Base-by-base conservation (phyloP, 2,888 invertebrate species). In the Eugnorisma glareosa region DNA sequence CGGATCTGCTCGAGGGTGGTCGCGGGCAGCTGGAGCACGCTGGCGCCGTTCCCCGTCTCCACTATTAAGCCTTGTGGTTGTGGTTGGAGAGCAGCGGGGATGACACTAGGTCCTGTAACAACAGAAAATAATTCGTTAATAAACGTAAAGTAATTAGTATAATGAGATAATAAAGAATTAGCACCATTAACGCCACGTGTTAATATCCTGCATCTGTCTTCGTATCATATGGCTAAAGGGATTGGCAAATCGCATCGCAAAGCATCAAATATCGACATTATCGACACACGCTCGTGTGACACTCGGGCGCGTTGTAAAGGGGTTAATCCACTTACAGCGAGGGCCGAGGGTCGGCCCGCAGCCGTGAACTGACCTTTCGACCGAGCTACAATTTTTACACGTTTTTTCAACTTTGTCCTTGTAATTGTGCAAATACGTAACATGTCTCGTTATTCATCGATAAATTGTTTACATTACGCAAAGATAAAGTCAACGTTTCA, bases 1-100 rank as follows among this genome's bases (percentile, higher is more conserved):
- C 98, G 97, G 89, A 98, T 97, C 93, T 97, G 97, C 89, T 97
- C 97, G 84, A 97, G 94, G n/a, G 97, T 97, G 71, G 97, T 97
- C 37, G 97, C 96, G 10, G 97, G 97, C 76, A 97, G 95, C 90
- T 97, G 97, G 37, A 97, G 97, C 83, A 97, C 97, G 87, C 97
- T 97, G 68, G 97, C 97, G 21, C 97, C 97, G 86, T 95, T 96
- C 79, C 97, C 97, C 66, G 97, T 97, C 92, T 97, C 97, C 95
- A 97, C 97, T 93, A 97, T 97, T 93, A 97, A 94, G 90, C 97
- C 97, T 86, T 96, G 96, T n/a, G 93, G 94, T 86, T 94, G 94
- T 37, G 94, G 94, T 80, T 94, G 96, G 67, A 93, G 91, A 18
- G 89, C 87, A 86, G 83, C 92, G n/a, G 91, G 89, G 73, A 88